phyloP scores from a whole-genome alignment of 2,797 vertebrate genomes.

The Notolabrus celidotus region DNA sequence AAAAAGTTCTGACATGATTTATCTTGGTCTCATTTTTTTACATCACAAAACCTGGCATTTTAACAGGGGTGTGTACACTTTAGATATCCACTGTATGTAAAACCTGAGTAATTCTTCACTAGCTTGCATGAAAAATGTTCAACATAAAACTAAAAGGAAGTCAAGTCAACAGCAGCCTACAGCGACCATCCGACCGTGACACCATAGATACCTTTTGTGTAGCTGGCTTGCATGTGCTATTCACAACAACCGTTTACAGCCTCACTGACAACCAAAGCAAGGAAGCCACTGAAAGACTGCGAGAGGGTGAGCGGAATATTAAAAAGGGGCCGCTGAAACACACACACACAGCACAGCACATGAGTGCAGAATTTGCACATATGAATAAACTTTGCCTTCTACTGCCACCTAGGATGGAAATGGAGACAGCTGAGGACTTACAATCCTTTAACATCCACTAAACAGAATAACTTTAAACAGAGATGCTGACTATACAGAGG shows the following conservation, averaged over 20 bases:
- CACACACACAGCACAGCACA: constrained; percentile 11
- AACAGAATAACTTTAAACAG: too few species aligned
- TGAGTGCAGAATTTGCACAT: constrained; percentile 11
- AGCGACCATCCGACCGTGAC: constrained; percentile 22
- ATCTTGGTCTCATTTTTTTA: too few species aligned
- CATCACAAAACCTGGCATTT: too few species aligned
- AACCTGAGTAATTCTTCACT: background rate
- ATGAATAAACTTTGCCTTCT: constrained; percentile 36
- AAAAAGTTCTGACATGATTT: too few species aligned
- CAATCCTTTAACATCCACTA: background rate
- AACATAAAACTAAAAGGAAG: background rate
- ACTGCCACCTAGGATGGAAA: constrained; percentile 51
- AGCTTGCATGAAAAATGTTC: background rate
- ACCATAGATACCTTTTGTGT: constrained; percentile 45
- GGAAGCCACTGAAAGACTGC: constrained; percentile 54
- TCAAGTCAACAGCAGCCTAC: constrained; percentile 13
- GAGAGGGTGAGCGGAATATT: constrained; percentile 71
- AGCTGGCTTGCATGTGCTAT: constrained; percentile 41
- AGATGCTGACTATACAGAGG: too few species aligned
- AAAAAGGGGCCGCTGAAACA: constrained; percentile 51
- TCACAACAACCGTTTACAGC: constrained; percentile 57
- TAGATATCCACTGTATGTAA: too few species aligned
- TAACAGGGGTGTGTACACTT: too few species aligned
- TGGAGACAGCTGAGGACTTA: background rate
- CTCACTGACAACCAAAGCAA: constrained; percentile 54